Evolutionary conservation across 30 jellyfish, hydroid and myxozoan species (phyloP).

Genomic region (Pseudorhiza aurosa): DNA sequence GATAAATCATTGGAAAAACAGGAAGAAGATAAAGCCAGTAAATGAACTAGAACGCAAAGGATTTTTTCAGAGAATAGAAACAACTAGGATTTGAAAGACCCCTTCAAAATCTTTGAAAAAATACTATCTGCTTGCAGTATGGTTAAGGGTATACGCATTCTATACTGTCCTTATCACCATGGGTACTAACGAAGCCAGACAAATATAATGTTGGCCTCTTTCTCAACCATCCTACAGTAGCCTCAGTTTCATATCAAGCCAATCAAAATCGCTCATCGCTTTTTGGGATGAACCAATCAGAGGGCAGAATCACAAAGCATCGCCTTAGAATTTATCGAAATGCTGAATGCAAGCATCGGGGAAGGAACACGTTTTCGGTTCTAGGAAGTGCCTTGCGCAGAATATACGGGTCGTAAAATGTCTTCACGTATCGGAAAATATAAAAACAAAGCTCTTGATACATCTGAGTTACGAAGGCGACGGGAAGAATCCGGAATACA

Average conservation of each 20-base stretch:
- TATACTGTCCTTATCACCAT: too few relatives aligned
- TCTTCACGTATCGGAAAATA: slow-evolving; percentile 78
- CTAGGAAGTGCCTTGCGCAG: not conserved
- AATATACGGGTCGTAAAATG: slow-evolving; percentile 27
- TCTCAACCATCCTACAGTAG: too few relatives aligned
- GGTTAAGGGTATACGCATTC: too few relatives aligned
- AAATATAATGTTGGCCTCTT: too few relatives aligned
- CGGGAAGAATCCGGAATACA: slow-evolving; percentile 95
- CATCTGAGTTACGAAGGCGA: slow-evolving; percentile 86
- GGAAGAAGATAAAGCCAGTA: too few relatives aligned
- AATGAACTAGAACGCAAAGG: too few relatives aligned
- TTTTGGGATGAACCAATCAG: slow-evolving; percentile 41
- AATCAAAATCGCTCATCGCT: slow-evolving; percentile 1
- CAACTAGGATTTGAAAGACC: too few relatives aligned
- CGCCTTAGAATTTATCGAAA: slow-evolving; percentile 21
- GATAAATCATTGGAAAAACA: too few relatives aligned
- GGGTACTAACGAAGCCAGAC: too few relatives aligned
- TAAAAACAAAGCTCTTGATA: slow-evolving; percentile 89
- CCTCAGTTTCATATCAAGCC: slow-evolving; percentile 13
- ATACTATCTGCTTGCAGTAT: too few relatives aligned
- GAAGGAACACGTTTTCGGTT: slow-evolving; percentile 19
- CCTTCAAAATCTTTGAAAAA: too few relatives aligned
- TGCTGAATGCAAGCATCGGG: slow-evolving; percentile 74
- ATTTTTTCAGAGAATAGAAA: too few relatives aligned
- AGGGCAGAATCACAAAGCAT: slow-evolving; percentile 6